Base-by-base conservation (phyloP, 2,888 invertebrate species). In the Cistogaster globosa region DNA sequence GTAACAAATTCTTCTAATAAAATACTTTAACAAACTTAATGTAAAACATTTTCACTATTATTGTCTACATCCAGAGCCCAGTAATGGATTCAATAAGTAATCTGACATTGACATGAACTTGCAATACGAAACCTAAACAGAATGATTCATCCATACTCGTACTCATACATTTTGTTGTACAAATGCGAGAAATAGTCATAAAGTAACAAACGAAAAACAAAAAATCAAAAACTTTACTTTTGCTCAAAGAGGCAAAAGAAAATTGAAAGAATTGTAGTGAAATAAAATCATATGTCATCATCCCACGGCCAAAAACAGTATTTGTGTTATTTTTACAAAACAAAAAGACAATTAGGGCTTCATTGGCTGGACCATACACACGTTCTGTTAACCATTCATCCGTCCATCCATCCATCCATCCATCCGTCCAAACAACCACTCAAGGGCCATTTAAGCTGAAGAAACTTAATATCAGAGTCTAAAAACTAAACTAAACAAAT, bases 201-300 rank as follows among this genome's bases (percentile, higher is more conserved):
- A 62, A 63, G 55, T 48, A 71, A 71, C 67, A 76, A 76, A 67
- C 8, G 6, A 32, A 32, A 32, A 32, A 77, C 42, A 51, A 76
- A 26, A 76, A 26, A 72, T 77, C 45, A 32, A 18, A 42, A 76
- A 77, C n/a, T 57, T 65, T 63, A 69, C 42, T 69, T 48, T 58
- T 48, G 51, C 58, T 42, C 53, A 48, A 42, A 36, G 60, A 48
- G 36, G 22, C 57, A 65, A 48, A 57, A 51, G 42, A 36, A 74
- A 18, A 18, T 18, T 32, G 32, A 57, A 71, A 48, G 42, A 42
- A 18, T 79, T 67, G 79, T 79, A 42, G 58, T 55, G 4, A 82
- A 82, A 85, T 71, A 82, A 82, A 82, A 79, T 85, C 85, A 79
- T 85, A 85, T 85, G 85, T 85, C 85, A 85, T 75, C 85, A 85